These are phyloP conservation scores for Baccha elongata DNA, from an alignment of 2,888 invertebrate species.

Conservation along the genomic window DNA sequence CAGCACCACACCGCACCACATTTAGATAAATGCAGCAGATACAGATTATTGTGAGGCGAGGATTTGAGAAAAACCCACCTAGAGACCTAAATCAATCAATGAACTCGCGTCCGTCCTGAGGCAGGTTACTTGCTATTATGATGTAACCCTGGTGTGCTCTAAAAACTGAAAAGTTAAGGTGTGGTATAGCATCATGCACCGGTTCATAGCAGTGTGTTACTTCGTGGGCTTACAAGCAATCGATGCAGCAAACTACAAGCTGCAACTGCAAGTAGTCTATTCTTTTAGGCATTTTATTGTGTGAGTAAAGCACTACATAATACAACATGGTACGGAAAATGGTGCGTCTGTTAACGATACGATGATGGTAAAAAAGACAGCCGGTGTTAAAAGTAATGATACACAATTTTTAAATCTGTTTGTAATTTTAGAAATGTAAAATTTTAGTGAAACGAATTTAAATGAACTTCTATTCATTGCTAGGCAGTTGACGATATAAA, in stretches of 20 bases:
- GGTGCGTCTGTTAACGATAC: background rate
- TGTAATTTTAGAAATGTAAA: too few species aligned
- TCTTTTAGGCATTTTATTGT: background rate
- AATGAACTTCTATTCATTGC: too few species aligned
- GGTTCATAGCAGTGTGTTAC: conserved; percentile 38
- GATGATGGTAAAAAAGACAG: conserved; percentile 8
- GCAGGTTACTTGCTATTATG: conserved; percentile 50
- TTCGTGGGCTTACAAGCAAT: conserved; percentile 26
- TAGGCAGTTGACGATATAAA: too few species aligned
- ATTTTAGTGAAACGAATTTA: too few species aligned
- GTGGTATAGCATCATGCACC: conserved; percentile 50
- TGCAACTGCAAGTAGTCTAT: conserved; percentile 27
- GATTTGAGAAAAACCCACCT: conserved; percentile 32
- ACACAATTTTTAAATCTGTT: too few species aligned
- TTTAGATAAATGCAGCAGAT: background rate
- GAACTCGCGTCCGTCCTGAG: conserved; percentile 43
- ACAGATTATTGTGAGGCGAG: conserved; percentile 11
- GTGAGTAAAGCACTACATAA: background rate
- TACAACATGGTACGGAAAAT: conserved; percentile 9
- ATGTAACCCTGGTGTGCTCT: conserved; percentile 47
- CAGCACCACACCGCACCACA: background rate
- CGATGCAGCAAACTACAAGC: conserved; percentile 6
- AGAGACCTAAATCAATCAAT: conserved; percentile 60
- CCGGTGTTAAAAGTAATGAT: conserved; percentile 5
- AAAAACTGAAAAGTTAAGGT: conserved; percentile 37